These are phyloP conservation scores for Tetheella fluctuosa DNA, from an alignment of 2,888 invertebrate species.

Conservation along the genomic window DNA sequence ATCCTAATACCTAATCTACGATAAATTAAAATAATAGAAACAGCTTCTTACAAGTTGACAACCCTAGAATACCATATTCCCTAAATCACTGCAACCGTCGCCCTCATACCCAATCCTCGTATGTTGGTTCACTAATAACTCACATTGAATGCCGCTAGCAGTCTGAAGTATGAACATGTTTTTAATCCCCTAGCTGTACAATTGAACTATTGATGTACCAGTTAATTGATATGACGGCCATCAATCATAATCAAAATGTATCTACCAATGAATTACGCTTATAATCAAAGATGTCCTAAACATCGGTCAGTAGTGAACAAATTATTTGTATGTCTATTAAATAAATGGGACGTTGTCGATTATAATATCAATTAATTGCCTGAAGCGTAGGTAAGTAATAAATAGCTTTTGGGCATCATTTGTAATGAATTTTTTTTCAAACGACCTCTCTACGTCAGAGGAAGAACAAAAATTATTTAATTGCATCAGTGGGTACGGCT, in stretches of 20 bases:
- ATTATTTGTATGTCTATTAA: not conserved
- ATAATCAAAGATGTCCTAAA: not conserved
- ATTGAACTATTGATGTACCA: slow-evolving; percentile 23
- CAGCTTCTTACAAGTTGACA: not conserved
- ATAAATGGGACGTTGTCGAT: not conserved
- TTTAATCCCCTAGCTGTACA: slow-evolving; percentile 26
- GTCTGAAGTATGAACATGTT: slow-evolving; percentile 17
- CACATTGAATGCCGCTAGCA: slow-evolving; percentile 27
- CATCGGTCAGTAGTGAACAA: not conserved
- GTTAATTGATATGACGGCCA: slow-evolving; percentile 44
- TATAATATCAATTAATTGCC: not conserved
- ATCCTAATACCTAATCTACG: no score
- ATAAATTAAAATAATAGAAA: not conserved
- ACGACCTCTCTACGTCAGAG: not conserved
- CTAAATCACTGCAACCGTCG: slow-evolving; percentile 2
- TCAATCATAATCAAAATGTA: slow-evolving; percentile 48
- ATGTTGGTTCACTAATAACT: slow-evolving; percentile 28
- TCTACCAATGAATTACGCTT: slow-evolving; percentile 12
- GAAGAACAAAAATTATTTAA: slow-evolving; percentile 1
- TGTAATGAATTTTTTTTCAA: not conserved
- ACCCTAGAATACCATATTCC: not conserved
- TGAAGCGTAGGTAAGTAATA: not conserved
- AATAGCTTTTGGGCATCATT: not conserved
- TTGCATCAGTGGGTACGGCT: not conserved
- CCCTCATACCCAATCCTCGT: slow-evolving; percentile 7